Evolutionary conservation across 2,113 vertebrate genomes (phyloP).

Genomic region (Synchiropus splendidus): DNA sequence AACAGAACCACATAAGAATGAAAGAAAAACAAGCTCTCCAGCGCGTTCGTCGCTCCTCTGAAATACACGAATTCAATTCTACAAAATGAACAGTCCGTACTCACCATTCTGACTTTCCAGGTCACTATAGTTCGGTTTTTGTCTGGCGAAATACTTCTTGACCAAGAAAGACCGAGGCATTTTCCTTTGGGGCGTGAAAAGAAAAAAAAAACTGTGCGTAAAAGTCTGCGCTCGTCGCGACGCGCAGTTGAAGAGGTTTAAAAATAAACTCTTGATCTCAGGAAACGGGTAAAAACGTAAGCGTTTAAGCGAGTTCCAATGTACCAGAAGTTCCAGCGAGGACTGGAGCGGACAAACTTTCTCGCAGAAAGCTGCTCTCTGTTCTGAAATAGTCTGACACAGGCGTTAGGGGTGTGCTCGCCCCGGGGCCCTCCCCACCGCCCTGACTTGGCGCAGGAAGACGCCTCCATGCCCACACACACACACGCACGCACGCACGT

Average conservation of each 20-base stretch:
- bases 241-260: constrained; percentile 12
- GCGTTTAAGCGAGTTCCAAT: constrained; percentile 10
- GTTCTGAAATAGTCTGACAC: constrained; percentile 58
- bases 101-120: constrained; percentile 84
- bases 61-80: no score
- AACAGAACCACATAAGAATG: no score
- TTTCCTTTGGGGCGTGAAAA: constrained; percentile 37
- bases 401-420: constrained; percentile 60
- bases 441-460: constrained; percentile 35
- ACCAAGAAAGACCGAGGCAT: constrained; percentile 95
- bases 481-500: no score
- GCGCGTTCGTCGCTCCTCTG: no score
- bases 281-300: neutral
- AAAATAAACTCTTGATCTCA: neutral
- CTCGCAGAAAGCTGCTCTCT: constrained; percentile 43
- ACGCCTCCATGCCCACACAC: constrained; percentile 16
- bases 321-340: constrained; percentile 18
- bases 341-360: constrained; percentile 27
- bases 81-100: constrained; percentile 20
- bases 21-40: no score
- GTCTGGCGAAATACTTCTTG: constrained; percentile 85
- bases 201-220: constrained; percentile 31
- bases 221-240: constrained; percentile 45
- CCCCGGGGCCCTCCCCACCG: constrained; percentile 55
- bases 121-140: constrained; percentile 94